phyloP scores from a whole-genome alignment of 2,888 invertebrate genomes.

The Ophonus ardosiacus region DNA sequence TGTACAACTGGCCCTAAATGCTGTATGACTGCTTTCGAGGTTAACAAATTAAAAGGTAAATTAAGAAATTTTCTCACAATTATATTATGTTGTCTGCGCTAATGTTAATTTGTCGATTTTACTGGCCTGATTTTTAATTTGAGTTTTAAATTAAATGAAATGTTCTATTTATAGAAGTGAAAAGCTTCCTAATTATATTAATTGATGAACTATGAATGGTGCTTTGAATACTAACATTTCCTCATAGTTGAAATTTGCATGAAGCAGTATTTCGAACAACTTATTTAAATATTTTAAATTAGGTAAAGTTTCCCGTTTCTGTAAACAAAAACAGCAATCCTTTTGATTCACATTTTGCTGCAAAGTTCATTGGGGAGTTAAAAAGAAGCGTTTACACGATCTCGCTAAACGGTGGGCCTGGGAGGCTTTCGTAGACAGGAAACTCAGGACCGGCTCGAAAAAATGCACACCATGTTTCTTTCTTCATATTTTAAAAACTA shows the following conservation, averaged over 20 bases:
- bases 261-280: neutral
- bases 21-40: too few relatives aligned
- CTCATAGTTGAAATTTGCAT: neutral
- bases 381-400: conserved; percentile 49
- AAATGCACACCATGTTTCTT: neutral
- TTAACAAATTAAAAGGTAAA: too few relatives aligned
- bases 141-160: neutral
- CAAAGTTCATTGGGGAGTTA: conserved; percentile 37
- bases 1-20: too few relatives aligned
- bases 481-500: neutral
- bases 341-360: conserved; percentile 45
- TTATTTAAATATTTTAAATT: conserved; percentile 53
- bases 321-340: conserved; percentile 54
- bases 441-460: neutral
- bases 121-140: neutral
- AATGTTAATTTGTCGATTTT: neutral
- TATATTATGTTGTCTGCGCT: neutral
- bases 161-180: neutral
- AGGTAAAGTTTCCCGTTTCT: conserved; percentile 36
- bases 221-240: neutral
- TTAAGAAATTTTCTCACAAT: too few relatives aligned
- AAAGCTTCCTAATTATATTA: neutral
- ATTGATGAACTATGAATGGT: conserved; percentile 10
- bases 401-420: conserved; percentile 19
- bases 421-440: neutral